Conservation (phyloP, 2,888 invertebrate species). For the Mesopsocus fuscifrons region DNA sequence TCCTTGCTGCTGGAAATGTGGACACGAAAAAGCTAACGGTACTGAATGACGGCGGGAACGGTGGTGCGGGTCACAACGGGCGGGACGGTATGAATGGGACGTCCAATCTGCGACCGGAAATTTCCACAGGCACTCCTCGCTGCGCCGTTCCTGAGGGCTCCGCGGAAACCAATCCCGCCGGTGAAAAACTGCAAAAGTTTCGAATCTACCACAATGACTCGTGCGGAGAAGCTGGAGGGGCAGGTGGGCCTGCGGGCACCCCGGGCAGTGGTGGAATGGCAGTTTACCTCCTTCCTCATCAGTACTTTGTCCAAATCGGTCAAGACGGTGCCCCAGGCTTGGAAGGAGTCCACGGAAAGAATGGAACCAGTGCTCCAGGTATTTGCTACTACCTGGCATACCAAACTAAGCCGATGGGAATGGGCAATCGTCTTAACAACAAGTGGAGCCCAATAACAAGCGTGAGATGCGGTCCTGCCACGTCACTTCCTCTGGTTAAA, state of each 20-base stretch:
- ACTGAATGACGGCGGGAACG: slow-evolving; percentile 3
- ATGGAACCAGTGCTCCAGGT: background rate
- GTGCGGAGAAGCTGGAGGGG: background rate
- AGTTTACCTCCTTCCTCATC: background rate
- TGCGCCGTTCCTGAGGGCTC: background rate
- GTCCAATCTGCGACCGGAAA: background rate
- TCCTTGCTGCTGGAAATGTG: background rate
- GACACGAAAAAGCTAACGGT: background rate
- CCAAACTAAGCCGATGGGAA: too few species aligned
- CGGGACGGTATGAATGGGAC: background rate
- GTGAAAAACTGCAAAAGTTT: background rate
- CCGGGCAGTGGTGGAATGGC: background rate
- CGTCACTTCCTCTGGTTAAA: too few species aligned
- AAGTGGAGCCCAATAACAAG: background rate
- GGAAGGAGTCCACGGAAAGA: background rate
- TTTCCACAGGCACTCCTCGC: background rate
- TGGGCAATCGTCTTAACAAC: too few species aligned
- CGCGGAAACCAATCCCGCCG: background rate
- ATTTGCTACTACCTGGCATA: background rate
- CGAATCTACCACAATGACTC: background rate
- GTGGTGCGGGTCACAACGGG: background rate
- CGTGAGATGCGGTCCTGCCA: background rate
- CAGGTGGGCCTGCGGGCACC: background rate
- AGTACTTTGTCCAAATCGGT: background rate
- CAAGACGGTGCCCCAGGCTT: background rate